phyloP scores from a whole-genome alignment of 1,140 invertebrate genomes.

The Nixonia krombeini region DNA sequence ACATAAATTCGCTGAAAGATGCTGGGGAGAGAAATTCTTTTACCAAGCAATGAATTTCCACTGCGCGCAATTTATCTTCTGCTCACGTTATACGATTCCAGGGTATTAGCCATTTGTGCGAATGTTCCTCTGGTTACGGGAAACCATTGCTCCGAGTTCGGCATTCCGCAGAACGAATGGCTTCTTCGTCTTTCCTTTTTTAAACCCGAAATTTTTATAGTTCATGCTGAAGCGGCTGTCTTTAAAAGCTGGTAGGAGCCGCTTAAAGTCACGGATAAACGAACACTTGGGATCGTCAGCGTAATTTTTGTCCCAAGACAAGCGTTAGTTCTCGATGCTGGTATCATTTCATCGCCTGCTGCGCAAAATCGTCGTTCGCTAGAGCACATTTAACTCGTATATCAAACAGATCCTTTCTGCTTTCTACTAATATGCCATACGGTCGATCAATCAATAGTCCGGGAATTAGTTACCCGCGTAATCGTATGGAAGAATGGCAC shows the following conservation, averaged over 20 bases:
- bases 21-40: conserved; percentile 44
- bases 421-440: too few species aligned
- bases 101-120: conserved; percentile 45
- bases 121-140: conserved; percentile 44
- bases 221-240: conserved; percentile 17
- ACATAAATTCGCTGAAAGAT: conserved; percentile 49
- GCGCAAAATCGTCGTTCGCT: too few species aligned
- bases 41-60: conserved; percentile 48
- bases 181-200: conserved; percentile 29
- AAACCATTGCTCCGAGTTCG: conserved; percentile 45
- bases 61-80: conserved; percentile 49
- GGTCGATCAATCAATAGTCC: too few species aligned
- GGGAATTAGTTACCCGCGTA: too few species aligned
- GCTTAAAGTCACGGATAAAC: conserved; percentile 28
- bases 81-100: conserved; percentile 45
- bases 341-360: too few species aligned
- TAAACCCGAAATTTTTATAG: conserved; percentile 36
- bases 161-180: conserved; percentile 39
- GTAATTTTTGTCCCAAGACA: too few species aligned
- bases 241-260: conserved; percentile 23
- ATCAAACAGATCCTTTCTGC: too few species aligned
- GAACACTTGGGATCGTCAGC: conserved; percentile 17
- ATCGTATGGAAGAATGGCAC: too few species aligned
- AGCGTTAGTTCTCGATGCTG: too few species aligned
- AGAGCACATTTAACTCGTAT: too few species aligned